phyloP scores from a whole-genome alignment of 2,113 vertebrate genomes.

The Phodopus roborovskii region DNA sequence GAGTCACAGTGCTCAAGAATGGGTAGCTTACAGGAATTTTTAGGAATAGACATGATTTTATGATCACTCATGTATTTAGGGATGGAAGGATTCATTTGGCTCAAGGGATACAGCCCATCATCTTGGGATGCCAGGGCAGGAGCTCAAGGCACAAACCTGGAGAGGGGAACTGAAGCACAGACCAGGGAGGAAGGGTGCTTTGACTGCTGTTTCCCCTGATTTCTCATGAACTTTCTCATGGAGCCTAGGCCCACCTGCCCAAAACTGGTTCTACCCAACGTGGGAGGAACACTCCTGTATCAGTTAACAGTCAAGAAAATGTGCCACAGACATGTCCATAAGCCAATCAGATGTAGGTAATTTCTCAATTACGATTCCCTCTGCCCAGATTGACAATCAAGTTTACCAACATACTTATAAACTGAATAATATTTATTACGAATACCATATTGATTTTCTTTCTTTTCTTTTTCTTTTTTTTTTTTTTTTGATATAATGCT shows the following conservation, averaged over 20 bases:
- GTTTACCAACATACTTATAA: neutral
- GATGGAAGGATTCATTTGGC: neutral
- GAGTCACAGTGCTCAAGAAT: neutral
- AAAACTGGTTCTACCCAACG: neutral
- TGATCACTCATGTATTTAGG: neutral
- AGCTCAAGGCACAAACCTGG: neutral
- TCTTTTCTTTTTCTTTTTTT: no score
- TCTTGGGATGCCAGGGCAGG: neutral
- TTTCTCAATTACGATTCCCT: neutral
- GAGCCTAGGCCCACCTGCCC: neutral
- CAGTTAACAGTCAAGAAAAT: neutral
- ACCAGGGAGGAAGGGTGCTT: neutral
- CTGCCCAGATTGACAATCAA: neutral
- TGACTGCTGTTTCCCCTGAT: no score
- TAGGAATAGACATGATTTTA: slow-evolving; percentile 14
- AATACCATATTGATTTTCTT: neutral
- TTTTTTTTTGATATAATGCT: no score
- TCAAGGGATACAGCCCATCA: no score
- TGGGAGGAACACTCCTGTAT: neutral
- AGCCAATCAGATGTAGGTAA: neutral
- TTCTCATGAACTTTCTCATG: neutral
- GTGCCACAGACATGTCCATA: neutral
- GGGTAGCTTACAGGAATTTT: neutral
- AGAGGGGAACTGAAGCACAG: neutral
- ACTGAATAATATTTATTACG: neutral